Base-by-base conservation (phyloP, 2,113 vertebrate genomes). In the Anoura caudifer region DNA sequence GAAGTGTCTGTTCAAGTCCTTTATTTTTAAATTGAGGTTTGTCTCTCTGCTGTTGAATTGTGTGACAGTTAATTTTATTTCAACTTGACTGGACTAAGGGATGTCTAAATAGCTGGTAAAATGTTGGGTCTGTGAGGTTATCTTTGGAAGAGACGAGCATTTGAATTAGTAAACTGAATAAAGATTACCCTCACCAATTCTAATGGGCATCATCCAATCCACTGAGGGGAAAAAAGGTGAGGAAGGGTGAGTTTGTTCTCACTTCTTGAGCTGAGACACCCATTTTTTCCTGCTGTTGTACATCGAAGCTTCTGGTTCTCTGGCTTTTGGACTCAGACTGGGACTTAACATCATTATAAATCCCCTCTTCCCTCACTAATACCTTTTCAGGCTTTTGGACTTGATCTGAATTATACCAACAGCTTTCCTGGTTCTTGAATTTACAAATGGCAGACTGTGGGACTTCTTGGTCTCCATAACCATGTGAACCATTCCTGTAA, bases 1-100 rank as follows among this genome's bases (percentile, higher is more conserved):
- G 59, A 89, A 95, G 77, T 52, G 33, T 80, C 54, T 83, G 3
- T 65, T 77, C 24, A 70, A 28, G n/a, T 86, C 52, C n/a, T 88
- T 81, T 87, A 88, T 89, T 94, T 90, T 81, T 67, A 33, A 90
- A 41, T 59, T 88, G 33, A 31, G 3, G 36, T 89, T 94, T 92
- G 33, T 63, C 5, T 43, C 87, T 81, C 50, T 89, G 38, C 86
- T 43, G 14, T 86, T 92, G 50, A 84, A 45, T 52, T 76, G 56
- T 56, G 6, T 56, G 33, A 84, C 76, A 38, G 22, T 83, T 90
- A 38, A 76, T 65, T 77, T 83, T 84, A 45, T 84, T 38, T 85
- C n/a, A 65, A 41, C 20, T 65, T 65, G 69, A 31, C 41, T 45
- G 38, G 36, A 13, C 69, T 76, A 67, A 47, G 19, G 19, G 38